Conservation (phyloP, 2,113 vertebrate genomes). For the Pygoscelis antarcticus region DNA sequence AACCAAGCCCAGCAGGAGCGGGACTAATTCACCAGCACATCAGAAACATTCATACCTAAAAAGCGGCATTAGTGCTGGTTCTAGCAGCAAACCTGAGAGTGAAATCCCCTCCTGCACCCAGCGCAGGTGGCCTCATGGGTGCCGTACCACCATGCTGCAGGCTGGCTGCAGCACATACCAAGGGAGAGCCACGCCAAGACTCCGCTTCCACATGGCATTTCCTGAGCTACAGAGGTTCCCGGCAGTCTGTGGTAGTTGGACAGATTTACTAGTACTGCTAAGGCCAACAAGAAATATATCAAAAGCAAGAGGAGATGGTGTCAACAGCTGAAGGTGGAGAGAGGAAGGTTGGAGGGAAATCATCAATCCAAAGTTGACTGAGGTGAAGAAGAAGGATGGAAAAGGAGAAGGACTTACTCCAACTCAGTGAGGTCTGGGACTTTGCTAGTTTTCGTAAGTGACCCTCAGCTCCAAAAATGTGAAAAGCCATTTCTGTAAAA, state of each 20-base stretch:
- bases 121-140: rapidly evolving
- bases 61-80: background rate
- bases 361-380: background rate
- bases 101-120: too few species aligned
- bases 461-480: background rate
- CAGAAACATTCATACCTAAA: background rate
- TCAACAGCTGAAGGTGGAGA: background rate
- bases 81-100: background rate
- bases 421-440: background rate
- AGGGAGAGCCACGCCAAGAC: background rate
- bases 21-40: background rate
- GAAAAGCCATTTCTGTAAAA: background rate
- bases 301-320: background rate
- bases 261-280: background rate
- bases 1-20: background rate
- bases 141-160: rapidly evolving
- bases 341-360: background rate
- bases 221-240: background rate
- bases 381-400: background rate
- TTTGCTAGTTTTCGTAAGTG: background rate
- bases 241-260: rapidly evolving
- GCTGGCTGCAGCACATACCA: too few species aligned
- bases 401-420: background rate
- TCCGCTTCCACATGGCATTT: background rate
- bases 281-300: background rate